These are phyloP conservation scores for Chrosomus eos DNA, from an alignment of 2,797 vertebrate genomes.

Conservation along the genomic window DNA sequence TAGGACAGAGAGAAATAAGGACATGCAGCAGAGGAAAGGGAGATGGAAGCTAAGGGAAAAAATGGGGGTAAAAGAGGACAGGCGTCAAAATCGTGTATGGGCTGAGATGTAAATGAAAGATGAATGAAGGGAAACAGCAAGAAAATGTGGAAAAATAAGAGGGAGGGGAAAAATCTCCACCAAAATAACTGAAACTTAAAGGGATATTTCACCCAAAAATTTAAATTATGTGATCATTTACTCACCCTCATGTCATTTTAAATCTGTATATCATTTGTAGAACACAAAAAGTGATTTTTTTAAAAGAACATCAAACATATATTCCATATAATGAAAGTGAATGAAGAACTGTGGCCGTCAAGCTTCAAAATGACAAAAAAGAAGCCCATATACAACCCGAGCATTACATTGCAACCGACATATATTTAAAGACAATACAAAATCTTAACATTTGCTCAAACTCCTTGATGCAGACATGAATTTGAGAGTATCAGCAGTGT, in stretches of 20 bases:
- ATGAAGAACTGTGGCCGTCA: background rate
- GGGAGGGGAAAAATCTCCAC: background rate
- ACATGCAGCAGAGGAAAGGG: conserved; percentile 12
- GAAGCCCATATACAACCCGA: background rate
- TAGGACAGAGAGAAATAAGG: conserved; percentile 24
- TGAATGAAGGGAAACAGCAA: background rate
- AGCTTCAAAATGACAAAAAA: background rate
- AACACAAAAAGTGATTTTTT: background rate
- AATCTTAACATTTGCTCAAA: background rate
- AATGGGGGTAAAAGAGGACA: background rate
- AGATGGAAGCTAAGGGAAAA: conserved; percentile 3
- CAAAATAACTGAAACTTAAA: background rate
- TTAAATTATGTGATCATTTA: background rate
- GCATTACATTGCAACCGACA: background rate
- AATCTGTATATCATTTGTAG: background rate
- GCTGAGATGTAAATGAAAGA: conserved; percentile 7
- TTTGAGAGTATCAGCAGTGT: no score
- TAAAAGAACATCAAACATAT: background rate
- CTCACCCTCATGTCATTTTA: background rate
- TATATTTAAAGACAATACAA: background rate
- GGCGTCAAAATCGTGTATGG: background rate
- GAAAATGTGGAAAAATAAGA: background rate
- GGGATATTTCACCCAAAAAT: background rate
- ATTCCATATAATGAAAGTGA: background rate
- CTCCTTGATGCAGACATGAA: background rate